Base-by-base conservation (phyloP, 30 jellyfish, hydroid and myxozoan genomes). In the Turritopsis dohrnii region DNA sequence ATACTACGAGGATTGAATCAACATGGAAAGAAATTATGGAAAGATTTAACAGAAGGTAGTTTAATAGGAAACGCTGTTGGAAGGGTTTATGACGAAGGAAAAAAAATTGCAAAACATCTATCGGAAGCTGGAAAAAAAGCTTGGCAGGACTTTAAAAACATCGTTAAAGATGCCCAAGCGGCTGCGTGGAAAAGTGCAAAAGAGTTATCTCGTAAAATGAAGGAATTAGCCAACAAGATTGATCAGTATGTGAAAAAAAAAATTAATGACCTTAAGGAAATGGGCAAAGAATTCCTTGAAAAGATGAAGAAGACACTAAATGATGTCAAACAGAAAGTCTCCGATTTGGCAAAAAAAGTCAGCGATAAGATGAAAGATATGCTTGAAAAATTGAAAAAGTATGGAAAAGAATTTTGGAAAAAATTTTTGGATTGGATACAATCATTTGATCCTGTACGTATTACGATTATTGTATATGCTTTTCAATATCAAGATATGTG, bases 361-460 rank as follows among this genome's bases (percentile, higher is more conserved):
- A 66, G 8, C 16, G 17, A 7, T 3, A 66, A 66, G 27, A 66
- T 66, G 9, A 66, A 66, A 26, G 65, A 74, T 7, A 22, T 24
- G 83, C 16, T 21, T 7, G 74, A 74, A 24, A 20, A 29, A 26
- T 74, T 74, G 3, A 74, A 74, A 24, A 66, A 66, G 17, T 3
- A 21, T 21, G 76, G 16, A 8, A 66, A 66, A 66, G 76, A 23
- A 13, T 65, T 81, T 5, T 81, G 24, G 27, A 85, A 81, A 18
- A 29, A 18, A 16, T 65, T 81, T 23, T 29, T 81, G 83, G 87
- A 81, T 7, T 81, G 87, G 87, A 29, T 81, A 1, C 65, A 25
- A 65, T 81, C 87, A 17, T 18, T 81, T 52, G 87, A 81, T 29
- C 87, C 87, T 18, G 87, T 81, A 65, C 7, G 87, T 52, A n/a